Conservation (phyloP, 2,797 vertebrate genomes). For the Channa striata region DNA sequence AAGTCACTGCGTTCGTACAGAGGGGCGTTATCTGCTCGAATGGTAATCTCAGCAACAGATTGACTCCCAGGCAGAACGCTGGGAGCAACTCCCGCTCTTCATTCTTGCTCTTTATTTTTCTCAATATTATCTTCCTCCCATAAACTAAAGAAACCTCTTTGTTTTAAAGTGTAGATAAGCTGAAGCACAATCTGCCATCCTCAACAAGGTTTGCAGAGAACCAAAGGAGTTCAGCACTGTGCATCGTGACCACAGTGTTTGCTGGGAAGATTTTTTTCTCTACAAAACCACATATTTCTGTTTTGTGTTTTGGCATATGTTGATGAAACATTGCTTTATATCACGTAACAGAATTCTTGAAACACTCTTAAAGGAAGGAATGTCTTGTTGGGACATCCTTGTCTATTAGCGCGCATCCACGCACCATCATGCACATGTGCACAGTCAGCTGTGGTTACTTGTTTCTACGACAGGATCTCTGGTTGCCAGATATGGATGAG, state of each 20-base stretch:
- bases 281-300: no score
- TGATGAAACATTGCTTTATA: no score
- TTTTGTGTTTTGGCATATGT: no score
- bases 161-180: not conserved
- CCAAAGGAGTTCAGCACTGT: not conserved
- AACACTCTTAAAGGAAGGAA: not conserved
- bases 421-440: not conserved
- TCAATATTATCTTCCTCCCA: not conserved
- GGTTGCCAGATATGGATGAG: not conserved
- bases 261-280: not conserved
- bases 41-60: slow-evolving; percentile 11
- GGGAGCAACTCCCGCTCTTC: not conserved
- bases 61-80: not conserved
- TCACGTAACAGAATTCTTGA: not conserved
- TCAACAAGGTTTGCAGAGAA: not conserved
- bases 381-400: not conserved
- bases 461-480: not conserved
- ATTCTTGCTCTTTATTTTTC: not conserved
- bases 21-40: not conserved
- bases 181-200: not conserved
- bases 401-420: not conserved
- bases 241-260: not conserved
- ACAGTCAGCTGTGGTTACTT: not conserved
- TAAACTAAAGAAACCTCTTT: not conserved
- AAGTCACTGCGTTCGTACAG: not conserved